A percentile compares a stretch with the other conserved stretches of the same genome.
phyloP scores from a whole-genome alignment of 1,140 invertebrate genomes.

The Cotesia vestalis region DNA sequence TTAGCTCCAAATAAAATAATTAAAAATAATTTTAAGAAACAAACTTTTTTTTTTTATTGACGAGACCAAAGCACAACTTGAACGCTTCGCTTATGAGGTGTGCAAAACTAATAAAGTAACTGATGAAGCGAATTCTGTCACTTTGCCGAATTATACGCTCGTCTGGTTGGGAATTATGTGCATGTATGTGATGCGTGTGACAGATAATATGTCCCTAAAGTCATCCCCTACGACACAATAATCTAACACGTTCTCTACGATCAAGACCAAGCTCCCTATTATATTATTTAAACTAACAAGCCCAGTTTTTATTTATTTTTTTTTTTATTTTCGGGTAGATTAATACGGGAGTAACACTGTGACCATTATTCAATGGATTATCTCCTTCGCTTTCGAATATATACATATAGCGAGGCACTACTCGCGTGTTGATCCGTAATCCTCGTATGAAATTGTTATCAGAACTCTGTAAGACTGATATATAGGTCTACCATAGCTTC shows the following conservation, averaged over 20 bases:
- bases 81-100: too few species aligned
- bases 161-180: conserved; percentile 29
- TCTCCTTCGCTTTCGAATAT: conserved; percentile 48
- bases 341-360: conserved; percentile 55
- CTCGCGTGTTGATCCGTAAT: conserved; percentile 44
- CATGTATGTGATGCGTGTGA: conserved; percentile 44
- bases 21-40: too few species aligned
- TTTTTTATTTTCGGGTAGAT: conserved; percentile 44
- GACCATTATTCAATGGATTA: conserved; percentile 55
- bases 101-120: too few species aligned
- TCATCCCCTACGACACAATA: conserved; percentile 9
- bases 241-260: neutral
- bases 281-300: neutral
- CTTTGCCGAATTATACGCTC: conserved; percentile 47
- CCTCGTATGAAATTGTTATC: conserved; percentile 57
- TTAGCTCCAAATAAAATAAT: too few species aligned
- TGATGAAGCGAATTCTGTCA: conserved; percentile 49
- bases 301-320: too few species aligned
- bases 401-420: neutral
- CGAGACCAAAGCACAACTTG: too few species aligned
- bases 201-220: conserved; percentile 48
- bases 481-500: conserved; percentile 39
- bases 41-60: too few species aligned
- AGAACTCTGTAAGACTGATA: conserved; percentile 54
- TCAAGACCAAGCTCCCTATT: neutral